Evolutionary conservation across 2,888 invertebrate genomes (phyloP).

Genomic region (Pristionchus fissidentatus): DNA sequence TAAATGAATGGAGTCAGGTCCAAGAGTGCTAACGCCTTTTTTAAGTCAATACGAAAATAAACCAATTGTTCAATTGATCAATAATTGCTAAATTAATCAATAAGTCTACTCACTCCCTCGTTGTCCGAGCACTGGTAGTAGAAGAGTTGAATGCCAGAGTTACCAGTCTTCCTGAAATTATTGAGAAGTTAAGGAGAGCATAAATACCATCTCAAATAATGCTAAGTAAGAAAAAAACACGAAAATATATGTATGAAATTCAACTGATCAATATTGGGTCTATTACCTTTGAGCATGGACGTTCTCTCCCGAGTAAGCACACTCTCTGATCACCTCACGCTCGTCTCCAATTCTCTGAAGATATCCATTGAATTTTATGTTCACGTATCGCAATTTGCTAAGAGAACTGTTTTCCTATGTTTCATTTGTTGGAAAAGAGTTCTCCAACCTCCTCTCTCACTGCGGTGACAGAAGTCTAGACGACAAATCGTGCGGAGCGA

Average conservation of each 20-base stretch:
- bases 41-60: no score
- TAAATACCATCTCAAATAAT: no score
- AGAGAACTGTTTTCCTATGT: no score
- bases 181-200: neutral
- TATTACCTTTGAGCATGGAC: constrained; percentile 57
- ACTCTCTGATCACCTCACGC: constrained; percentile 66
- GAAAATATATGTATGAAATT: neutral
- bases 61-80: neutral
- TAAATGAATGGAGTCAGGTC: neutral
- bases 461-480: no score
- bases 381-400: no score
- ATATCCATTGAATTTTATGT: neutral
- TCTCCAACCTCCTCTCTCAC: no score
- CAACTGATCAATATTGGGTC: neutral
- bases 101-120: constrained; percentile 22
- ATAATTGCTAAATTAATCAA: neutral
- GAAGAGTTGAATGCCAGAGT: constrained; percentile 68
- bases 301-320: constrained; percentile 71
- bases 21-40: neutral
- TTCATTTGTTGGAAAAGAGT: no score
- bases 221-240: constrained; percentile 10
- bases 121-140: constrained; percentile 76
- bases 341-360: constrained; percentile 64
- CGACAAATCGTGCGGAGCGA: no score
- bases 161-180: constrained; percentile 68